phyloP scores from a whole-genome alignment of 1,140 invertebrate species.

The Ostrea edulis region DNA sequence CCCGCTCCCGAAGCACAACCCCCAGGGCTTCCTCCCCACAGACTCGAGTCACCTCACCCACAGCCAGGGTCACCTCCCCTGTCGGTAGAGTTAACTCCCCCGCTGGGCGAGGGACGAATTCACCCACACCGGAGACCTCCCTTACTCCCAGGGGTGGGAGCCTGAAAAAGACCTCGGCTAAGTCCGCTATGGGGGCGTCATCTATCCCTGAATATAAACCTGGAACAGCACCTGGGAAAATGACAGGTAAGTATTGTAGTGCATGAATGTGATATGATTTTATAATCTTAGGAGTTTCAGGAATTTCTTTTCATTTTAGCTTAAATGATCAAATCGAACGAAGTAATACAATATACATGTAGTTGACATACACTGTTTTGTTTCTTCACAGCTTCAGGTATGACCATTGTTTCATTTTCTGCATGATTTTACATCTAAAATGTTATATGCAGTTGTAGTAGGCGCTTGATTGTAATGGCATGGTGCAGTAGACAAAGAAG shows the following conservation, averaged over 20 bases:
- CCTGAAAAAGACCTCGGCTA: conserved; percentile 47
- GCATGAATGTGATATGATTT: too few relatives aligned
- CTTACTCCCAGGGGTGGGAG: conserved; percentile 40
- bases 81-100: conserved; percentile 40
- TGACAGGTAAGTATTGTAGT: conserved; percentile 62
- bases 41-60: conserved; percentile 60
- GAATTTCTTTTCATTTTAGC: not conserved
- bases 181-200: conserved; percentile 35
- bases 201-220: conserved; percentile 63
- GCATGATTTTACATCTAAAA: conserved; percentile 19
- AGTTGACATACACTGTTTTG: not conserved
- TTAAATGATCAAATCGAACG: not conserved
- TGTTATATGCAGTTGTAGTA: not conserved
- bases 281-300: not conserved
- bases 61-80: conserved; percentile 60
- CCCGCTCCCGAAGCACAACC: conserved; percentile 65
- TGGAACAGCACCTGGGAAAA: conserved; percentile 73
- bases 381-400: conserved; percentile 15
- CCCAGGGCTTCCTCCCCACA: conserved; percentile 65
- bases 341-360: not conserved
- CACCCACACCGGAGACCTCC: conserved; percentile 32
- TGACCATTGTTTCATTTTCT: not conserved
- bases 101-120: conserved; percentile 36
- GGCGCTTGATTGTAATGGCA: not conserved
- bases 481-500: not conserved